Evolutionary conservation across 2,113 vertebrate genomes (phyloP).

Genomic region (Mohoua ochrocephala): DNA sequence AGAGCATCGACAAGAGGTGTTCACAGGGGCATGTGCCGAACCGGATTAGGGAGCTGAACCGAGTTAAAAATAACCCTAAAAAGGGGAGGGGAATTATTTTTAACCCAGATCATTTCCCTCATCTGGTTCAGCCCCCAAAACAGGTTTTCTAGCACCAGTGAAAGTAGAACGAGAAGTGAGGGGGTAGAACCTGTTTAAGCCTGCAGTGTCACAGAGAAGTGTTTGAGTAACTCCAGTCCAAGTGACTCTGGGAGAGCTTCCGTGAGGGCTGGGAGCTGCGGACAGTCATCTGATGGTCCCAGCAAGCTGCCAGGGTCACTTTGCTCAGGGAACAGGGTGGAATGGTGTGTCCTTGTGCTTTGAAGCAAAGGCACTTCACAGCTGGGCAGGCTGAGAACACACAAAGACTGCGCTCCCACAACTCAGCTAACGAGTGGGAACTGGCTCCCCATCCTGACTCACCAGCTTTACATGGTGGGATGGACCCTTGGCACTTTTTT

Average conservation of each 20-base stretch:
- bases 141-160: background rate
- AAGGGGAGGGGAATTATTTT: background rate
- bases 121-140: background rate
- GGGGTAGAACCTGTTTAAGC: background rate
- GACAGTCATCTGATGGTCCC: background rate
- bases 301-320: background rate
- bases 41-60: background rate
- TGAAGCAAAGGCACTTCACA: background rate
- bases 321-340: background rate
- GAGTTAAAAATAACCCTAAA: slow-evolving; percentile 4
- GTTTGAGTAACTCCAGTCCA: background rate
- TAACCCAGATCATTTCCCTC: background rate
- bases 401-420: background rate
- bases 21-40: background rate
- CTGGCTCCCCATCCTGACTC: background rate
- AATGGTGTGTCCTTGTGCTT: background rate
- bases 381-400: background rate
- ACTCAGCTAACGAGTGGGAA: background rate
- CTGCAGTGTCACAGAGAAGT: background rate
- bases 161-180: background rate
- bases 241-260: background rate
- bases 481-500: background rate
- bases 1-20: background rate
- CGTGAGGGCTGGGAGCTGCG: background rate
- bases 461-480: background rate